Evolutionary conservation across 2,888 invertebrate genomes (phyloP), one percentile per base, ranked within the genome.

Genomic region (Drosophila stalkeri): DNA sequence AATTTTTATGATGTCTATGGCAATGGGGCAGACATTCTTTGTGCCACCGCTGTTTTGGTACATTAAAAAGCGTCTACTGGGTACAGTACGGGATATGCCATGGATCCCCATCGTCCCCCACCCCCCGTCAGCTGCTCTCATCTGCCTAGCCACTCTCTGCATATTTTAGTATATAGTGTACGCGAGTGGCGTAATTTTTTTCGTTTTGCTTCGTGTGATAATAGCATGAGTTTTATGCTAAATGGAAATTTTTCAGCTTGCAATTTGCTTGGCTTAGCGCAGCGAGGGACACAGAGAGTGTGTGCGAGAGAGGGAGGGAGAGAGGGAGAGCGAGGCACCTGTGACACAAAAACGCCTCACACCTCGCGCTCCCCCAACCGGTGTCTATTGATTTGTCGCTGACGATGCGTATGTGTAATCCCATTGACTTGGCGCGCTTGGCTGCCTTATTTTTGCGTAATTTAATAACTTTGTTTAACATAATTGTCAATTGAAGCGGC

Each of bases 401-500:
- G 65, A 68, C 83, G 57, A 46, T 64, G 86, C 86, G 84, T 84
- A 72, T 81, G 81, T 87, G 89, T 89, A 85, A 85, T 85, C 90
- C 88, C 82, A 72, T 89, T 83, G 89, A 83, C 83, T 83, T 81
- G 70, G 37, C 68, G 18, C 81, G 86, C 84, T 62, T 49, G 81
- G 80, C 61, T 86, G 86, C 77, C 75, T 79, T 86, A 81, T 85
- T 90, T 90, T 89, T 85, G 81, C 82, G 88, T 88, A 88, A 88
- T 88, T 88, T 88, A 88, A 88, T 88, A 88, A 88, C 90, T 86
- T 88, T 88, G 90, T 81, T 88, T 90, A 90, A 90, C 88, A 90
- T 90, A 88, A 90, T 88, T 88, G 88, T 86, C 88, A 90, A 88
- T 88, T 88, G 88, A 89, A 90, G 88, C 88, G 90, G 67, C 82